Evolutionary conservation across 2,888 invertebrate genomes (phyloP), one percentile per base, ranked within the genome.

Genomic region (Aelia acuminata): DNA sequence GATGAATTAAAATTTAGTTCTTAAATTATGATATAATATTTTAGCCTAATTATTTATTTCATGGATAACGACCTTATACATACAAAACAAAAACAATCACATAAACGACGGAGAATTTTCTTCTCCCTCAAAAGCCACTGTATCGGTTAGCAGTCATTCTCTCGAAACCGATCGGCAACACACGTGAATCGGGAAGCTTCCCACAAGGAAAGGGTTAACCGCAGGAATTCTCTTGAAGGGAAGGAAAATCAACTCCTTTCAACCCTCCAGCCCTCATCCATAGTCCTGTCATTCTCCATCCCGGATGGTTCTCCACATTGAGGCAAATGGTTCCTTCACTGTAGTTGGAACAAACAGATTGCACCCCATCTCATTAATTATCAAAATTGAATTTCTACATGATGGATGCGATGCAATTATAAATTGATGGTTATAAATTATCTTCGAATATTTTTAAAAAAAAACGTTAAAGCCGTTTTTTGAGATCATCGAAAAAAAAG

Each of bases 161-260:
- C 80, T 43, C 11, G 8, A 43, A 47, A 80, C 80, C n/a, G 80
- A 43, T 80, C 4, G 80, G 7, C n/a, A 43, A 43, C 22, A 80
- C 10, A 43, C 31, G 43, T 7, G 22, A 22, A 43, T 43, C n/a
- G 22, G 1, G 43, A n/a, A 2, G n/a, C 11, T 80, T 13, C 0
- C 39, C 80, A 20, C 39, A 47, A 39, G 39, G 75, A 43, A n/a
- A 43, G 39, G 80, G 80, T 47, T n/a, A 43, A 80, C 80, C 80
- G 80, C 80, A 43, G 80, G 80, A 80, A 80, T 80, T n/a, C n/a
- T 43, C n/a, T 43, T 20, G 26, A 80, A 47, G 43, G 80, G 43
- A 43, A 47, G 39, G 80, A 80, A 43, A 80, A 80, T 43, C 39
- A 80, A 47, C 80, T 20, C 10, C 80, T 35, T 35, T 18, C 31